Base-by-base conservation (phyloP, 2,888 invertebrate genomes). In the Agriopis marginaria region DNA sequence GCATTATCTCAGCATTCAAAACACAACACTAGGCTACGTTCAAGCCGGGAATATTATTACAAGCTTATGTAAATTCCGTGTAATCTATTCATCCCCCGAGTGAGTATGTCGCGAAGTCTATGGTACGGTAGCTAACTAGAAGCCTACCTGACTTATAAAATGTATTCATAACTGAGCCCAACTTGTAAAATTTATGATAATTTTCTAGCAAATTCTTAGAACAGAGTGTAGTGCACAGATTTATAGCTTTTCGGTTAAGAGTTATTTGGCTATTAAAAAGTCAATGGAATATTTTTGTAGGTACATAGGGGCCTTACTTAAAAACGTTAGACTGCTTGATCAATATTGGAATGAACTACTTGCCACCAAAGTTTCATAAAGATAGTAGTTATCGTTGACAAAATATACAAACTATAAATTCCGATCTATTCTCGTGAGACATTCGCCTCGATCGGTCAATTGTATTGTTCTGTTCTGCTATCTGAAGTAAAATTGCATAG, bases 51-150 rank as follows among this genome's bases (percentile, higher is more conserved):
- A 67, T 68, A 67, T 70, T 66, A 72, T 63, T 61, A 61, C 63
- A 51, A 68, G 64, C 64, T 62, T 70, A 72, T 74, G 74, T 72
- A 70, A 72, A 72, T 72, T 51, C 9, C 39, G 14, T 14, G 47
- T 68, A 66, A 70, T 64, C 63, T 66, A 63, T 61, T 44, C 54
- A 47, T 68, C 71, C 61, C 70, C 17, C 45, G 61, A 61, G 64
- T 32, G n/a, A 71, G 42, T 56, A 58, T 61, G 63, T 66, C 62
- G 39, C 45, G 32, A 47, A 59, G 39, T 50, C 17, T 3, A 49
- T 40, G n/a, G 7, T 42, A 68, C 55, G 12, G 42, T 50, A 61
- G 53, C 62, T 59, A 54, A 58, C 62, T 68, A 62, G 67, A 67
- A 68, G 65, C 66, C 65, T 58, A 62, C 62, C 62, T 60, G 61